A percentile compares a stretch with the other conserved stretches of the same genome.
These are phyloP conservation scores for Apodemia duryi DNA, from an alignment of 2,888 invertebrate species.

Conservation along the genomic window DNA sequence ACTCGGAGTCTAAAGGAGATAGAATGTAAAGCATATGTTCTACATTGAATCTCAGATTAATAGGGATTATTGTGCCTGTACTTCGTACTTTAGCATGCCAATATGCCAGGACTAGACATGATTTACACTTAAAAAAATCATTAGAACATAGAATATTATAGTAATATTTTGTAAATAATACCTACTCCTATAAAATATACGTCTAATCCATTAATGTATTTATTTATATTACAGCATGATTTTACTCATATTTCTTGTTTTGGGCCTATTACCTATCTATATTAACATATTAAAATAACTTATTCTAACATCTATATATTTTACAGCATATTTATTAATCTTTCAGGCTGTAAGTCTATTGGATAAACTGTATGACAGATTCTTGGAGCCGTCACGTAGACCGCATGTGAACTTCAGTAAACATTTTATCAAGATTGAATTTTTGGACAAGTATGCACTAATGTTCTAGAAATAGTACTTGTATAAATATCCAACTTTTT, in stretches of 20 bases:
- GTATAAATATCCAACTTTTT: constrained; percentile 23
- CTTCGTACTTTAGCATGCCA: too few species aligned
- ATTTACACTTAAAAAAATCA: too few species aligned
- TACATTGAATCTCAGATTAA: too few species aligned
- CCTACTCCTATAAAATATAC: too few species aligned
- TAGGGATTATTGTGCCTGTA: too few species aligned
- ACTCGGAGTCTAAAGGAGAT: too few species aligned
- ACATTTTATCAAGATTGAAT: constrained; percentile 86
- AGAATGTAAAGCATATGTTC: too few species aligned
- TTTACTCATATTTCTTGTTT: neutral
- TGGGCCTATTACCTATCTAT: neutral
- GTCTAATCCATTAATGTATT: neutral
- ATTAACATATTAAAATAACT: neutral
- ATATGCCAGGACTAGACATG: too few species aligned
- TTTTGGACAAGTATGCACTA: constrained; percentile 80
- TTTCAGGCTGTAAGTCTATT: constrained; percentile 82
- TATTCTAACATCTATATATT: constrained; percentile 37
- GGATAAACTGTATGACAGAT: constrained; percentile 82
- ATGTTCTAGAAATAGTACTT: constrained; percentile 37
- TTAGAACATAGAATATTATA: too few species aligned
- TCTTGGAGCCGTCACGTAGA: constrained; percentile 74
- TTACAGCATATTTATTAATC: constrained; percentile 68
- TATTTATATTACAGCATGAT: neutral
- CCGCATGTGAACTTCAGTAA: constrained; percentile 82
- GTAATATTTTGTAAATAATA: too few species aligned